These are phyloP conservation scores for Scaptodrosophila lebanonensis DNA, from an alignment of 1,140 invertebrate species.

Conservation along the genomic window DNA sequence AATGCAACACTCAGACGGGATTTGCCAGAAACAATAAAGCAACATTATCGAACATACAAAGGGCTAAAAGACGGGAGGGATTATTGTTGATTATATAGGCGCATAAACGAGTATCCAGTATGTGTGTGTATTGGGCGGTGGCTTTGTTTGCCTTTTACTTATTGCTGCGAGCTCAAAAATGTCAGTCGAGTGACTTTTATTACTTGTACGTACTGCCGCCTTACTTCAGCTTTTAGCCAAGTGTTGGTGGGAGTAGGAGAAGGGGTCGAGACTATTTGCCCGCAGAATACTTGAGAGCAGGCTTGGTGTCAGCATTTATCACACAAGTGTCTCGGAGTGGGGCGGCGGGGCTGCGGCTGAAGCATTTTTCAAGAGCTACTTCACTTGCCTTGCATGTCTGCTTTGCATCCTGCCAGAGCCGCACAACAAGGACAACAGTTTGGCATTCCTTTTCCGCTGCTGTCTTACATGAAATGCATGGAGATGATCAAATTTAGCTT, in stretches of 20 bases:
- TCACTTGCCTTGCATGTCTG: constrained; percentile 18
- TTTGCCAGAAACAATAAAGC: constrained; percentile 54
- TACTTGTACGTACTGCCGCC: constrained; percentile 26
- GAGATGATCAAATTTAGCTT: too few relatives aligned
- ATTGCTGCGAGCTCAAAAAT: constrained; percentile 69
- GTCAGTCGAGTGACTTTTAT: constrained; percentile 73
- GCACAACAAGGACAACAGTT: constrained; percentile 10
- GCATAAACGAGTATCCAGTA: too few relatives aligned
- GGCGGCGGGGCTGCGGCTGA: constrained; percentile 21
- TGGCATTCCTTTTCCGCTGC: constrained; percentile 7
- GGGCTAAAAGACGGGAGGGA: constrained; percentile 5
- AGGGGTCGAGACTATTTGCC: constrained; percentile 73
- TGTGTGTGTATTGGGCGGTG: too few relatives aligned
- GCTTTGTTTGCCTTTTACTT: constrained; percentile 67
- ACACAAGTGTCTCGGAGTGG: constrained; percentile 41
- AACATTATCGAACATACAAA: constrained; percentile 70
- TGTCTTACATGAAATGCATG: too few relatives aligned
- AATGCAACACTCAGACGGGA: constrained; percentile 70
- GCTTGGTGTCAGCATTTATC: constrained; percentile 71
- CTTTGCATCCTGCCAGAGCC: constrained; percentile 44
- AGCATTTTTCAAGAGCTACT: constrained; percentile 40
- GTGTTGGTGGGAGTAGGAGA: too few relatives aligned
- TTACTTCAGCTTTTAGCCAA: too few relatives aligned
- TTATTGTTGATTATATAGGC: not conserved
- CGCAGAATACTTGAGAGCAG: constrained; percentile 65